Base-by-base conservation (phyloP, 2,113 vertebrate genomes). In the Setophaga petechia region DNA sequence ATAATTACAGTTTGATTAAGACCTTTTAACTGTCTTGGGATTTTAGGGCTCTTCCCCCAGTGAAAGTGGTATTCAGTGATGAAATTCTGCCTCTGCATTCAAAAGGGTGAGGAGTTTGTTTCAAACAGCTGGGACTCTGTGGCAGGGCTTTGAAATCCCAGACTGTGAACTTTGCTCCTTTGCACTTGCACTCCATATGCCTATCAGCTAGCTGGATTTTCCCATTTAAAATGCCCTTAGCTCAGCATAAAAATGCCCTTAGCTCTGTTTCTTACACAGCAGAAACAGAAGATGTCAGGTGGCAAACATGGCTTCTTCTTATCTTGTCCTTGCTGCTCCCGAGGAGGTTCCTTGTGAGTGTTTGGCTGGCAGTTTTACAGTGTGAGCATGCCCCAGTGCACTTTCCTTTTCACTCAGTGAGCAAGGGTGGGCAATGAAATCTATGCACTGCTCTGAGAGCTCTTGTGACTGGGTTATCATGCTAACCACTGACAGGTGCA, bases 361-460 rank as follows among this genome's bases (percentile, higher is more conserved):
- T 13, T 41, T 81, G 27, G 28, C 51, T 84, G 18, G 54, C 15
- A 11, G 17, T 13, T 24, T n/a, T 63, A 27, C 8, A n/a, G 2
- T 10, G 5, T 30, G 19, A 79, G 35, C 19, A 5, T 43, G 58
- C 12, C 13, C 12, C 15, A 46, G 6, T 23, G 39, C 5, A 1
- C 20, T 63, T 74, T 20, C 5, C 15, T 61, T n/a, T 94, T 67
- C 25, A 24, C 12, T 16, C 4, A 9, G 23, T 51, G 63, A 44
- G n/a, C 1, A 5, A 43, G 58, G 9, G 7, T 10, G 39, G 19
- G 12, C 1, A 0, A 1, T 13, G 15, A 57, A 16, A 31, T 44
- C 12, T 23, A 2, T 51, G 12, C 10, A 3, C 6, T 1, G 2
- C 24, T 76, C 55, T 46, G 69, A 43, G 27, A 10, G 13, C 1